Evolutionary conservation across 2,113 vertebrate species (phyloP).

Genomic region (Nipponia nippon): DNA sequence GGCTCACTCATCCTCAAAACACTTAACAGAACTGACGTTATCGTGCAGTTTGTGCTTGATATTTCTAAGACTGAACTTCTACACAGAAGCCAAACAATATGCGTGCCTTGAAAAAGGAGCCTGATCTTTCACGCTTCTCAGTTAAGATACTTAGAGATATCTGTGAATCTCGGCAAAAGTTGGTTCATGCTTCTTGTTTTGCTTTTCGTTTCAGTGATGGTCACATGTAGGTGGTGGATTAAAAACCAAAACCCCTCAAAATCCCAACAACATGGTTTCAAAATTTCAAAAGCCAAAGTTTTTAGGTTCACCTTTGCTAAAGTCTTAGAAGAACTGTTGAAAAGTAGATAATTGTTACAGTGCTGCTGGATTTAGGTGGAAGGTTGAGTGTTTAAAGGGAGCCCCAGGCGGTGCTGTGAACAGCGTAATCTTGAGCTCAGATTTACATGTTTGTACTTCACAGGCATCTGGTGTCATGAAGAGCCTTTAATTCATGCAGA

Average conservation of each 20-base stretch:
- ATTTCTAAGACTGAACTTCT: not conserved
- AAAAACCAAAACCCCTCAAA: not conserved
- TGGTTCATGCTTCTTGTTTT: not conserved
- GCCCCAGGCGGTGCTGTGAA: not conserved
- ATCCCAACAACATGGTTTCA: not conserved
- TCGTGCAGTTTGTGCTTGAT: not conserved
- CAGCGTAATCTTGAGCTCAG: not conserved
- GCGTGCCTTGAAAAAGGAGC: not conserved
- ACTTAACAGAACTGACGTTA: not conserved
- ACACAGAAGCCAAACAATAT: not conserved
- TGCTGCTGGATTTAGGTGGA: not conserved
- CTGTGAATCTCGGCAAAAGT: not conserved
- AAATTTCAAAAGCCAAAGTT: not conserved
- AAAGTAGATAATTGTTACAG: not conserved
- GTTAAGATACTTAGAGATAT: not conserved
- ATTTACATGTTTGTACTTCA: not conserved
- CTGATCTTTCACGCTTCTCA: not conserved
- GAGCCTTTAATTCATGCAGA: not conserved
- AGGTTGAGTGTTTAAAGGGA: not conserved
- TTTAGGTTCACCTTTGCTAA: not conserved
- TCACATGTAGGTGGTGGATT: not conserved
- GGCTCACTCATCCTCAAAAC: not conserved
- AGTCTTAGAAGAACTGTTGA: not conserved
- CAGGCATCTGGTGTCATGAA: not conserved
- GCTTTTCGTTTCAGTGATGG: not conserved